phyloP scores from a whole-genome alignment of 2,888 invertebrate genomes.

The Ormyrus nitidulus region DNA sequence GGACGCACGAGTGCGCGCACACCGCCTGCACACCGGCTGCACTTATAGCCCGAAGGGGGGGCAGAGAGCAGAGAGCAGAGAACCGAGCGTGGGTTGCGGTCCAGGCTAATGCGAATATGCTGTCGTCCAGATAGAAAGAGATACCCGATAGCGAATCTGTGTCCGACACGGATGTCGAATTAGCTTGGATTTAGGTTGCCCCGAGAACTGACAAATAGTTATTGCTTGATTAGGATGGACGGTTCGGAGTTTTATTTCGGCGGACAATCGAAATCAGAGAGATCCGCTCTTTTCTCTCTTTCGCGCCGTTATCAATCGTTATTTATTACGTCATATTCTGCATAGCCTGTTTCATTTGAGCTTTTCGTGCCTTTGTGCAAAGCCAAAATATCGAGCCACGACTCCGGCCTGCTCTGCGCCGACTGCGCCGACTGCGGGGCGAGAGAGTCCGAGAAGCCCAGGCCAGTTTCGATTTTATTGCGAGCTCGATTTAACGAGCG shows the following conservation, averaged over 20 bases:
- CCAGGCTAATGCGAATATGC: slow-evolving; percentile 76
- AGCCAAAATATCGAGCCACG: slow-evolving; percentile 24
- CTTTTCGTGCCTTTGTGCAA: slow-evolving; percentile 22
- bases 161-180: slow-evolving; percentile 76
- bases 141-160: slow-evolving; percentile 75
- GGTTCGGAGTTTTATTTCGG: slow-evolving; percentile 49
- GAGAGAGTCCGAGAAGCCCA: slow-evolving; percentile 16
- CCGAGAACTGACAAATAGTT: slow-evolving; percentile 74
- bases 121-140: slow-evolving; percentile 76
- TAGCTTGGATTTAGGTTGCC: slow-evolving; percentile 76
- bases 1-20: slow-evolving; percentile 7
- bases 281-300: neutral
- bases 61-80: slow-evolving; percentile 69
- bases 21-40: neutral
- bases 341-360: slow-evolving; percentile 48
- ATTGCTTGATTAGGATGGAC: slow-evolving; percentile 74
- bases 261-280: slow-evolving; percentile 35
- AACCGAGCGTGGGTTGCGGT: slow-evolving; percentile 74
- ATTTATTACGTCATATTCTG: slow-evolving; percentile 54
- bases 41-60: neutral
- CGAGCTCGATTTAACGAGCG: slow-evolving; percentile 54
- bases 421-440: neutral
- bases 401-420: too few relatives aligned
- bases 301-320: slow-evolving; percentile 42
- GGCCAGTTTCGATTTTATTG: slow-evolving; percentile 59